phyloP scores from a whole-genome alignment of 1,140 invertebrate genomes.

The Goniozus legneri region DNA sequence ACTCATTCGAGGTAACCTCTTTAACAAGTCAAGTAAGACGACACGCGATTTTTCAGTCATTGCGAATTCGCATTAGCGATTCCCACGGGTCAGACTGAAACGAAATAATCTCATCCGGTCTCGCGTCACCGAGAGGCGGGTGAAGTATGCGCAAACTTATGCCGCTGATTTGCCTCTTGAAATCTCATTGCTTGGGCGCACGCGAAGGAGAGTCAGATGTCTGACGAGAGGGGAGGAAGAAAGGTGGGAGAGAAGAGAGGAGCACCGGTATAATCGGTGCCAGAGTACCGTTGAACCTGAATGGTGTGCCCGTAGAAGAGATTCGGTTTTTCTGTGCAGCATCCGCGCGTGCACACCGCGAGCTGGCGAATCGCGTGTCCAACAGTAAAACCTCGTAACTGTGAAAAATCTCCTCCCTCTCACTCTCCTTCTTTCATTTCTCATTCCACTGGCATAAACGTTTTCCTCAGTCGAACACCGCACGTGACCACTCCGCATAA shows the following conservation, averaged over 20 bases:
- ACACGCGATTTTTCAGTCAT: no score
- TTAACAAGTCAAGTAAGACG: no score
- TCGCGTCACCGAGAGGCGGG: no score
- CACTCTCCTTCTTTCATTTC: neutral
- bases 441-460: neutral
- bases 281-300: slow-evolving; percentile 50
- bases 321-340: slow-evolving; percentile 36
- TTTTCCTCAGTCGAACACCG: neutral
- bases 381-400: slow-evolving; percentile 18
- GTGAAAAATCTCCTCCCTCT: slow-evolving; percentile 14
- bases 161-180: no score
- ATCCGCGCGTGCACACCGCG: slow-evolving; percentile 8
- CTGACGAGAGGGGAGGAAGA: neutral
- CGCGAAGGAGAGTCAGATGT: no score
- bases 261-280: slow-evolving; percentile 41
- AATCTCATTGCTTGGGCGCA: no score
- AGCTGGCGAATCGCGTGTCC: neutral
- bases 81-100: no score
- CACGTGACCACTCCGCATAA: neutral
- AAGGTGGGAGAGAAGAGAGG: slow-evolving; percentile 7
- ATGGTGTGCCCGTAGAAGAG: slow-evolving; percentile 37
- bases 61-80: no score
- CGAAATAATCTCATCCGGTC: no score
- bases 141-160: no score
- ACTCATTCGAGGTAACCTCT: no score